phyloP scores from a whole-genome alignment of 2,888 invertebrate genomes.

The Mylabris sibirica region DNA sequence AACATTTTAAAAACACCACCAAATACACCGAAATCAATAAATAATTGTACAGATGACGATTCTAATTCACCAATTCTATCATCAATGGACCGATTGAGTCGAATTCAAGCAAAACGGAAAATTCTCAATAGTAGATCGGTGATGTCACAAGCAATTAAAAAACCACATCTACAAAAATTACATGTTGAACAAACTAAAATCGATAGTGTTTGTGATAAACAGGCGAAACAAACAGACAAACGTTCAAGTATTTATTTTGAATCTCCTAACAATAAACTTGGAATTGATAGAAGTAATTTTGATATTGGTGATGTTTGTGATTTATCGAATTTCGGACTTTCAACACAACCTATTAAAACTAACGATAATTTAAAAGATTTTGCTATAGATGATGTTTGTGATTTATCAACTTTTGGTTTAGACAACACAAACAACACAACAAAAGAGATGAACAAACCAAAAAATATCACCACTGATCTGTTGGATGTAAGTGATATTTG shows the following conservation, averaged over 20 bases:
- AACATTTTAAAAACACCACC: neutral
- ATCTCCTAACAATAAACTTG: neutral
- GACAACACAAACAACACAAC: constrained; percentile 6
- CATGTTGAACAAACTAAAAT: neutral
- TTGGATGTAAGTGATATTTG: constrained; percentile 5
- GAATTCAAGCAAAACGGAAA: constrained; percentile 2
- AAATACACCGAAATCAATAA: neutral
- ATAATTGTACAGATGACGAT: neutral
- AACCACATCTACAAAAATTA: constrained; percentile 1
- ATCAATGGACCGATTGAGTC: neutral
- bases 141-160: neutral
- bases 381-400: constrained; percentile 39
- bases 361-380: constrained; percentile 12
- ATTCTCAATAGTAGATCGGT: neutral
- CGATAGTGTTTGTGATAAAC: neutral
- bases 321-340: constrained; percentile 27
- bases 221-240: neutral
- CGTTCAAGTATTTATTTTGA: constrained; percentile 6
- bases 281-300: neutral
- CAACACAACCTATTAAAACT: constrained; percentile 9
- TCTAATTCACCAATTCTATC: neutral
- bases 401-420: constrained; percentile 45
- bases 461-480: neutral
- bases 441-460: constrained; percentile 6
- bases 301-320: constrained; percentile 36